These are phyloP conservation scores for Coregonus ussuriensis DNA, from an alignment of 2,797 vertebrate species.

Conservation along the genomic window DNA sequence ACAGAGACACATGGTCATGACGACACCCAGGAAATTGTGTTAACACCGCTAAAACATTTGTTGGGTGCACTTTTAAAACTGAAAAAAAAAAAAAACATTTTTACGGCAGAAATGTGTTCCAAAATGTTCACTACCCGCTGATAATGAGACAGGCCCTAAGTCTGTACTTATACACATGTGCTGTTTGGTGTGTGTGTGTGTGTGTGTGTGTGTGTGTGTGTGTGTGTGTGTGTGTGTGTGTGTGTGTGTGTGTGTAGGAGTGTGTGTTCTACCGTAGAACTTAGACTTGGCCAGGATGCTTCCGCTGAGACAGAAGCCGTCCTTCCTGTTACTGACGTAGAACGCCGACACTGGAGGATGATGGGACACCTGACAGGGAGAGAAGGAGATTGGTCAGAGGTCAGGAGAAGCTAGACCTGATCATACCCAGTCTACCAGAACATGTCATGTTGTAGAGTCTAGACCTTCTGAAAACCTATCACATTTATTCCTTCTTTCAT, in stretches of 20 bases:
- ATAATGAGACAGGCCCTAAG: not conserved
- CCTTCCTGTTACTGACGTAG: slow-evolving; percentile 97
- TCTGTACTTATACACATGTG: not conserved
- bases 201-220: not conserved
- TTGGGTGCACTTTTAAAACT: no score
- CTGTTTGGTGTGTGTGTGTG: not conserved
- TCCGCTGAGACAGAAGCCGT: slow-evolving; percentile 97
- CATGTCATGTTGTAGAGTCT: not conserved
- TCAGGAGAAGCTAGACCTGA: not conserved
- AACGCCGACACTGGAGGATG: slow-evolving; percentile 98
- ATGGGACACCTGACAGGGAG: slow-evolving; percentile 87
- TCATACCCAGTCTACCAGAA: not conserved
- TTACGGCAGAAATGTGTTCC: not conserved
- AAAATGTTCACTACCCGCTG: not conserved
- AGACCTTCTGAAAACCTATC: no score
- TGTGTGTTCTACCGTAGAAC: slow-evolving; percentile 87
- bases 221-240: not conserved
- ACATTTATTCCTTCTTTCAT: no score
- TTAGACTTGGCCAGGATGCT: slow-evolving; percentile 99
- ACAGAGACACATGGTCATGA: not conserved
- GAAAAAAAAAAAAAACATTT: no score
- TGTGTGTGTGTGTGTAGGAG: not conserved
- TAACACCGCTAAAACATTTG: not conserved
- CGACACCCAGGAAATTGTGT: no score
- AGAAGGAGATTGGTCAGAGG: slow-evolving; percentile 16